Percentiles rank a stretch among this genome's conserved stretches.
These are phyloP conservation scores for Lichenostomus cassidix DNA, from an alignment of 2,113 vertebrate genomes.

Conservation along the genomic window DNA sequence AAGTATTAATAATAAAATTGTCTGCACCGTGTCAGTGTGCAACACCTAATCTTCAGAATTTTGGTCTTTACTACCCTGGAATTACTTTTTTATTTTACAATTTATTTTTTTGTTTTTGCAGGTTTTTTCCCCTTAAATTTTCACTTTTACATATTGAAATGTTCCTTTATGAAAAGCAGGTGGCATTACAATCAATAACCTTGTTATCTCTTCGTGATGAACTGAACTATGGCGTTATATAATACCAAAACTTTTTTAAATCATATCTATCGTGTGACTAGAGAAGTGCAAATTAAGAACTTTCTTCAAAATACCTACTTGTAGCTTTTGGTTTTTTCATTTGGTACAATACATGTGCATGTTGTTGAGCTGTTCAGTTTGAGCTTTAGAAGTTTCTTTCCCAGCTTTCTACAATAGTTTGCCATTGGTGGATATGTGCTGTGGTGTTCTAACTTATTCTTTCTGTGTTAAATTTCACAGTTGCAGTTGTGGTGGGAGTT, in stretches of 20 bases:
- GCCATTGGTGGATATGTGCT: background rate
- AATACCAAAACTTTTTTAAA: constrained; percentile 27
- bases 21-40: background rate
- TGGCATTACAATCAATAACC: constrained; percentile 25
- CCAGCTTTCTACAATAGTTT: background rate
- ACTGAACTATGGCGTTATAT: constrained; percentile 54
- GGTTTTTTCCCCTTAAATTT: background rate
- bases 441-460: background rate
- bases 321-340: background rate
- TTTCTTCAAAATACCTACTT: background rate
- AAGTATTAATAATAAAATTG: background rate
- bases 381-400: background rate
- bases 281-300: background rate
- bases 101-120: background rate
- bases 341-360: background rate
- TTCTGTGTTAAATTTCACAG: background rate
- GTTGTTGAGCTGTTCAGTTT: background rate
- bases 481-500: background rate
- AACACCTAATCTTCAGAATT: background rate
- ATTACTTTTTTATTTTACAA: background rate
- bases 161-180: constrained; percentile 51
- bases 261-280: background rate
- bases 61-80: background rate
- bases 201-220: background rate
- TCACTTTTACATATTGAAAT: background rate